These are phyloP conservation scores for Serripes groenlandicus DNA, from an alignment of 2,888 invertebrate genomes.

Conservation along the genomic window DNA sequence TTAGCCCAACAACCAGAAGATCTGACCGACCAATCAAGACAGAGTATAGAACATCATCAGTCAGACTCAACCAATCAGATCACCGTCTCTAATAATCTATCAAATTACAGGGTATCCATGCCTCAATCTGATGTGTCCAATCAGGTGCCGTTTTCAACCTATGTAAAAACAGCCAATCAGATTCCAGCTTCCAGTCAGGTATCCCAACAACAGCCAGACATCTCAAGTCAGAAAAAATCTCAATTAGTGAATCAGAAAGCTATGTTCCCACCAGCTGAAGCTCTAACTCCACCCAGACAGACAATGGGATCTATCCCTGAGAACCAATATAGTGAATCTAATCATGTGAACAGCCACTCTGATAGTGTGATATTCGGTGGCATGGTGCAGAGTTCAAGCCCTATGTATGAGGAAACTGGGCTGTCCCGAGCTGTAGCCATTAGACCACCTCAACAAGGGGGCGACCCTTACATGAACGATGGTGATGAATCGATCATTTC, in stretches of 20 bases:
- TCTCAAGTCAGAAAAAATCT: slow-evolving; percentile 5
- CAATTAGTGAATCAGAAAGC: neutral
- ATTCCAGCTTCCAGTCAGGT: neutral
- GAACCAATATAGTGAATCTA: neutral
- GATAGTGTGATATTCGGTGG: slow-evolving; percentile 12
- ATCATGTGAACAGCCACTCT: neutral
- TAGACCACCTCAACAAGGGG: slow-evolving; percentile 73
- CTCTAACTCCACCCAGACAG: slow-evolving; percentile 19
- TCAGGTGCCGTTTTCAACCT: slow-evolving; percentile 24
- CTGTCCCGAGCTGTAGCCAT: slow-evolving; percentile 67
- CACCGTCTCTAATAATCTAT: slow-evolving; percentile 1
- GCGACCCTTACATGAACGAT: slow-evolving; percentile 56
- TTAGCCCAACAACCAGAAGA: slow-evolving; percentile 18
- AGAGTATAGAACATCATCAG: slow-evolving; percentile 44
- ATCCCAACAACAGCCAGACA: neutral
- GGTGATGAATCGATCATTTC: slow-evolving; percentile 34
- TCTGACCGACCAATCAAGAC: slow-evolving; percentile 9
- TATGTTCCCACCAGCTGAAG: neutral
- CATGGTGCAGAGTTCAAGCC: slow-evolving; percentile 10
- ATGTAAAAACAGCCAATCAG: slow-evolving; percentile 3
- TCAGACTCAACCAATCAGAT: slow-evolving; percentile 1
- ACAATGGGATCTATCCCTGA: no score
- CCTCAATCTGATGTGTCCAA: slow-evolving; percentile 26
- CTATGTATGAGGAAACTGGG: slow-evolving; percentile 29
- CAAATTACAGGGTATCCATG: slow-evolving; percentile 8